Base-by-base conservation (phyloP, 2,888 invertebrate genomes). In the Endomychus coccineus region DNA sequence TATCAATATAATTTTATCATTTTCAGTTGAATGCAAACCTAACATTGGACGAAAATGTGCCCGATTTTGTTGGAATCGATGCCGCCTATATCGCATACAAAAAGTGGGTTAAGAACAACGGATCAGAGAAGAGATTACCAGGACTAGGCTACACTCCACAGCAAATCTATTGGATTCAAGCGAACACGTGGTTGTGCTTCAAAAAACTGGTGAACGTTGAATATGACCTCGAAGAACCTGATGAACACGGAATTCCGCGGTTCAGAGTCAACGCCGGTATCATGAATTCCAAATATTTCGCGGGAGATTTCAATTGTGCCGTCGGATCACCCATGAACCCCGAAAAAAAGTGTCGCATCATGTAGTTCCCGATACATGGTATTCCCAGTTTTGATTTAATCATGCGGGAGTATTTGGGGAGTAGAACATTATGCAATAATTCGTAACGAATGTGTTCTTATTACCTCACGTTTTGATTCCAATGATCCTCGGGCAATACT, bases 11-110 rank as follows among this genome's bases (percentile, higher is more conserved):
- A n/a, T 25, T 25, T 4, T 3, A 27, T 16, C 16, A 10, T 11
- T 58, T 62, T 2, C 56, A 87, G 87, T 59, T 90, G 29, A 88
- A 89, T 55, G 90, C 90, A 29, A 78, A 85, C 33, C 82, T 83
- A 51, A 88, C 88, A 0, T 83, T 88, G 59, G 87, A 87, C 9
- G 91, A 92, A 62, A 91, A 91, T 60, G 84, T 92, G 33, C 90
- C 91, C 0, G 92, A 92, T 59, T 89, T 89, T 56, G 88, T 87
- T 1, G 92, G 91, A 0, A 76, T 89, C 42, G 88, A 88, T 58
- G 80, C 86, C 54, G 86, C 91, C 0, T 92, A 90, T 62, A 71
- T 75, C 46, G 88, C 87, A 1, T 88, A 89, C 61, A 71, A 77
- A 30, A 72, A 74, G 3, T 87, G 83, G 83, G 74, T 72, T 0